Evolutionary conservation across 2,113 vertebrate genomes (phyloP).

Genomic region (Solea solea): DNA sequence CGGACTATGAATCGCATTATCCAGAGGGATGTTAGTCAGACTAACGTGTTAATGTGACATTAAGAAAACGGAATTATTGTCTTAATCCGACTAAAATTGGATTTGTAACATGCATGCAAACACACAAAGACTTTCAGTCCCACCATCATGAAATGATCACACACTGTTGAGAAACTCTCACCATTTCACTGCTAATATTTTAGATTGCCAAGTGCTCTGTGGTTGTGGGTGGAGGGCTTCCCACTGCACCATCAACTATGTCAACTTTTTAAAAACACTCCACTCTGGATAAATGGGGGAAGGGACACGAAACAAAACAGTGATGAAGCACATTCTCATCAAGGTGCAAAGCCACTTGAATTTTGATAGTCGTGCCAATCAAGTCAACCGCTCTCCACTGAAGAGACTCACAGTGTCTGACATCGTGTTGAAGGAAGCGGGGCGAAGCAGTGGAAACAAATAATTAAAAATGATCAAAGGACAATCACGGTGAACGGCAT

Average conservation of each 20-base stretch:
- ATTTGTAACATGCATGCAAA: no score
- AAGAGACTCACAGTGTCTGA: conserved; percentile 32
- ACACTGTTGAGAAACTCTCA: neutral
- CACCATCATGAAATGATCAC: conserved; percentile 9
- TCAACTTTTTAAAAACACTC: conserved; percentile 9
- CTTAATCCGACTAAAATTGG: no score
- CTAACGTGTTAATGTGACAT: no score
- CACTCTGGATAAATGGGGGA: neutral
- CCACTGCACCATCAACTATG: conserved; percentile 27
- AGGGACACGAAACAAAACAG: conserved; percentile 1
- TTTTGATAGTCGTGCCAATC: conserved; percentile 63
- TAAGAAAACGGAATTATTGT: no score
- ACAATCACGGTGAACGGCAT: neutral
- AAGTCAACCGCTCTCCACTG: conserved; percentile 52
- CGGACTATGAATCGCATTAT: no score
- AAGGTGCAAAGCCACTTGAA: conserved; percentile 51
- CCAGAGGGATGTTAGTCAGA: no score
- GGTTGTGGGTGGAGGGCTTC: conserved; percentile 16
- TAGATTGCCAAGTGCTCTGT: conserved; percentile 11
- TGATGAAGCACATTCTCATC: conserved; percentile 23
- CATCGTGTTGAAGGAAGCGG: conserved; percentile 7
- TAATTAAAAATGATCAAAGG: conserved; percentile 11
- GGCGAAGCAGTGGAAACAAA: neutral
- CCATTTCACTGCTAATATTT: neutral
- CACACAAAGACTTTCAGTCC: conserved; percentile 16